phyloP scores from a whole-genome alignment of 2,797 vertebrate species.

The Catamblyrhynchus diadema region DNA sequence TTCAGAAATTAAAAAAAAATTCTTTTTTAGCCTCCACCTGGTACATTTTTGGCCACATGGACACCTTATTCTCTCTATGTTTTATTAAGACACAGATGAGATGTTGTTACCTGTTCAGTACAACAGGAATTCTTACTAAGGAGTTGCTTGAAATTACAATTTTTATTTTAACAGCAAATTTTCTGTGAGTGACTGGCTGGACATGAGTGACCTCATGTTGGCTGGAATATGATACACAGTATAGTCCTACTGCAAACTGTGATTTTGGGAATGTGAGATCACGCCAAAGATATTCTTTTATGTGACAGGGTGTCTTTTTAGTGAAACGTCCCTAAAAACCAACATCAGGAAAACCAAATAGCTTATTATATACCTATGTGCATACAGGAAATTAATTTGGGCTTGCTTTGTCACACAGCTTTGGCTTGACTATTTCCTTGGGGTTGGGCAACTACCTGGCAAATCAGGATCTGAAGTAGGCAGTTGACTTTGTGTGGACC shows the following conservation, averaged over 20 bases:
- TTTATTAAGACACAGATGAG: neutral
- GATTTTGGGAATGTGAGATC: neutral
- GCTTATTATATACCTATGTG: neutral
- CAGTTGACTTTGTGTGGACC: neutral
- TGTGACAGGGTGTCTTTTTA: neutral
- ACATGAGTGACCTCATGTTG: neutral
- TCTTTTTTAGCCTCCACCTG: neutral
- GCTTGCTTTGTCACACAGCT: neutral
- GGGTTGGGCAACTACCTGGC: neutral
- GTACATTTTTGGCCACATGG: neutral
- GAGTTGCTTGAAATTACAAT: neutral
- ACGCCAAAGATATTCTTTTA: rapidly evolving
- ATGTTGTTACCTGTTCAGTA: neutral
- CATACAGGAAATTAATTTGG: neutral
- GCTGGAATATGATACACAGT: neutral
- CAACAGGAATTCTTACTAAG: neutral
- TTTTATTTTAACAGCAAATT: neutral
- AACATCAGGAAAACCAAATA: neutral
- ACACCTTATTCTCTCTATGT: neutral
- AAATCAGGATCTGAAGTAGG: neutral
- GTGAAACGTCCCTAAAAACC: neutral
- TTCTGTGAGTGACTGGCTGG: neutral
- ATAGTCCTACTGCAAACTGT: neutral
- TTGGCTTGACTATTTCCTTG: neutral
- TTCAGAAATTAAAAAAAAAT: neutral